phyloP scores from a whole-genome alignment of 2,888 invertebrate species.

The Liopterus haemorrhoidalis region DNA sequence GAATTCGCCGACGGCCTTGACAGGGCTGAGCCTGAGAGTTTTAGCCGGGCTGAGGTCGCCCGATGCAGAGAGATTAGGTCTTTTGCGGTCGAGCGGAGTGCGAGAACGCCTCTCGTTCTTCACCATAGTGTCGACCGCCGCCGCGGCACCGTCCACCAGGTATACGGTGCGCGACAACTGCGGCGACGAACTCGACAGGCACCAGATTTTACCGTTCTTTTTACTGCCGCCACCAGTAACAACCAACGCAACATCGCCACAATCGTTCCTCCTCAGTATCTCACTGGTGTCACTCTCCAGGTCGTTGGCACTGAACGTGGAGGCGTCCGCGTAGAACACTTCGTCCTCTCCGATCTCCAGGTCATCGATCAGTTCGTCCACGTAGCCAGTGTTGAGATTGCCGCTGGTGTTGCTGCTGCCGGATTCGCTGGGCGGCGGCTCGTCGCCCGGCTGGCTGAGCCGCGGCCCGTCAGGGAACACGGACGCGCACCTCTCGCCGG shows the following conservation, averaged over 20 bases:
- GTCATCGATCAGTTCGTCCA: conserved; percentile 20
- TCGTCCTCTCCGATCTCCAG: conserved; percentile 34
- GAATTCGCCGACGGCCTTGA: conserved; percentile 46
- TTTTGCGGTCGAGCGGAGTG: conserved; percentile 12
- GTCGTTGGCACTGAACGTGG: conserved; percentile 30
- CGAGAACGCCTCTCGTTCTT: conserved; percentile 14
- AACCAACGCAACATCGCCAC: no score
- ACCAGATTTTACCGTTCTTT: conserved; percentile 21
- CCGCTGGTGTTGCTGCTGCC: conserved; percentile 20
- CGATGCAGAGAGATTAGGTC: conserved; percentile 23
- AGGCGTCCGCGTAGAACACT: conserved; percentile 37
- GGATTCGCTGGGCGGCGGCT: conserved; percentile 28
- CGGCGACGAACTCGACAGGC: conserved; percentile 39
- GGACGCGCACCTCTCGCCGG: conserved; percentile 27
- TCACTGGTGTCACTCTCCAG: conserved; percentile 11
- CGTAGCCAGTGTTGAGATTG: conserved; percentile 23
- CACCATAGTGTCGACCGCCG: background rate
- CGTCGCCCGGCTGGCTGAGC: conserved; percentile 19
- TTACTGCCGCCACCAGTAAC: no score
- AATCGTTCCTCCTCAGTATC: conserved; percentile 4
- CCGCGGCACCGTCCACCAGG: conserved; percentile 33
- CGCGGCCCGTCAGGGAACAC: conserved; percentile 7
- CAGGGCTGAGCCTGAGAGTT: conserved; percentile 42
- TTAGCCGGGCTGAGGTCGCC: conserved; percentile 38
- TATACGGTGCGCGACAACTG: conserved; percentile 39